These are phyloP conservation scores for Leucoraja ocellata DNA, from an alignment of 2,797 vertebrate genomes.

Conservation along the genomic window DNA sequence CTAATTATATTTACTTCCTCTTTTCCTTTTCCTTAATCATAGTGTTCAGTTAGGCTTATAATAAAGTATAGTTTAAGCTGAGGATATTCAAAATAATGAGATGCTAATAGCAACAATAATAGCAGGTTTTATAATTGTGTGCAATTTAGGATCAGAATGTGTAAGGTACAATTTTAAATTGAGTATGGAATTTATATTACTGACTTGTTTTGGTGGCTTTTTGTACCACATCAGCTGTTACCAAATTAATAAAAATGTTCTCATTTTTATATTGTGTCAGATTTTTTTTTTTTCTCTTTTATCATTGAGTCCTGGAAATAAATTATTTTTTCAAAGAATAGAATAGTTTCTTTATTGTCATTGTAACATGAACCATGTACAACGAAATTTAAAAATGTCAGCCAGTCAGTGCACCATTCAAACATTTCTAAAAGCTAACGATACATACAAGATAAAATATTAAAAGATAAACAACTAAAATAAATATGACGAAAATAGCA, in stretches of 20 bases:
- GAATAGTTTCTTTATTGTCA: no score
- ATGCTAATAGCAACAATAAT: background rate
- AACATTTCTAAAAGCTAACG: no score
- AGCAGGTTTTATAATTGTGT: background rate
- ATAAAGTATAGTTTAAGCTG: background rate
- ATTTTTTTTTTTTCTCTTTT: background rate
- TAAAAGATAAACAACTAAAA: no score
- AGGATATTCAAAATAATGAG: background rate
- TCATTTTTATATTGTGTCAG: background rate
- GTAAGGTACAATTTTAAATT: no score
- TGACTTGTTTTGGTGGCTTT: background rate
- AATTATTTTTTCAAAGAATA: background rate
- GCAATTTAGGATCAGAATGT: background rate
- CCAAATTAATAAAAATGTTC: background rate
- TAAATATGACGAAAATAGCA: no score
- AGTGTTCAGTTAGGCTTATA: background rate
- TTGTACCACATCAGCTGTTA: background rate
- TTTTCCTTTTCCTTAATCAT: background rate
- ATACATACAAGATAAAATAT: no score
- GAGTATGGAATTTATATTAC: background rate
- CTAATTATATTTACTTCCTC: background rate
- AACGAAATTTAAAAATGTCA: no score
- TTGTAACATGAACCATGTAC: no score
- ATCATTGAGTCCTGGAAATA: background rate
- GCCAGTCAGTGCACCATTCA: no score